Evolutionary conservation across 2,113 vertebrate species (phyloP).

Genomic region (Asarcornis scutulata): DNA sequence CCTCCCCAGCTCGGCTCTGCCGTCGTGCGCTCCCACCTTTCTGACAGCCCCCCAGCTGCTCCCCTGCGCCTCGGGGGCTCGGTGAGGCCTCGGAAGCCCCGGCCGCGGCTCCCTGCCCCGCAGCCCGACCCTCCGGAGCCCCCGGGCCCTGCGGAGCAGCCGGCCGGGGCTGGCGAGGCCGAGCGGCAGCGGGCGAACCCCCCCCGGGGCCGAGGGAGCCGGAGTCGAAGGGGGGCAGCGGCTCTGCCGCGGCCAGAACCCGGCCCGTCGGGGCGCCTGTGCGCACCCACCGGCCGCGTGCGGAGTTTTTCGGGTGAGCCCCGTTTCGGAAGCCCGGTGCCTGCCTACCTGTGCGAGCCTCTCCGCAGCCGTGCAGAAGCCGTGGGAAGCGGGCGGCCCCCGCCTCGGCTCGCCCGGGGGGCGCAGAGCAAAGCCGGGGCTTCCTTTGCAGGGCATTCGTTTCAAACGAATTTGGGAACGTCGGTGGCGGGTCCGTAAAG

Average conservation of each 20-base stretch:
- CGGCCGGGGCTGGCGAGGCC: neutral
- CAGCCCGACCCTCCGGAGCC: neutral
- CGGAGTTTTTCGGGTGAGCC: neutral
- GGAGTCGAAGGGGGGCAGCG: neutral
- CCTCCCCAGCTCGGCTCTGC: neutral
- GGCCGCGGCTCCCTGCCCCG: neutral
- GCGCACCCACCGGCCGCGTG: neutral
- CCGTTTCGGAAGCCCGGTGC: neutral
- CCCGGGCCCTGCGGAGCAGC: neutral
- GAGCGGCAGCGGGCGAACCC: neutral
- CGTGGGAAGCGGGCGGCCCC: neutral
- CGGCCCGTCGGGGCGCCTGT: neutral
- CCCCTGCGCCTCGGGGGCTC: neutral
- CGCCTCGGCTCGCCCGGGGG: neutral
- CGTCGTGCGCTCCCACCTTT: neutral
- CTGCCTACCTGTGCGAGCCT: neutral
- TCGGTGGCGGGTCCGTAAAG: neutral
- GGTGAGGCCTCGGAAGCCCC: neutral
- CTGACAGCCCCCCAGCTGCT: neutral
- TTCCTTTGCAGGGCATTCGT: conserved; percentile 23
- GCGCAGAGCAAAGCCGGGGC: neutral
- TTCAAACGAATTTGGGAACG: conserved; percentile 1
- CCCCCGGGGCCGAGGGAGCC: conserved; percentile 5
- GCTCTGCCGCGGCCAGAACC: neutral
- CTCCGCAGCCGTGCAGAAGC: neutral